Conservation (phyloP, 1,140 invertebrate genomes). For the Drosophila saltans region DNA sequence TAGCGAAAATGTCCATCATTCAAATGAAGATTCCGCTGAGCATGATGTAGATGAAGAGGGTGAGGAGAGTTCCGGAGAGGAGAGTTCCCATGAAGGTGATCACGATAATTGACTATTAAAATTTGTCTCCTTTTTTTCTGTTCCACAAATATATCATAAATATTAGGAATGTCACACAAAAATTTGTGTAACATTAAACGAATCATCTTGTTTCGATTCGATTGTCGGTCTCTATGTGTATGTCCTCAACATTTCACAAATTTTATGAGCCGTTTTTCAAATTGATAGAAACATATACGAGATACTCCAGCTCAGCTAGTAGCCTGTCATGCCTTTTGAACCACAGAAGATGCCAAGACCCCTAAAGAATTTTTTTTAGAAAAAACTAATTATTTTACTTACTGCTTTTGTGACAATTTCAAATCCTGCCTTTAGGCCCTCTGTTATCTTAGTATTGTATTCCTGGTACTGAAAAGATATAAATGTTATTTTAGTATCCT, state of each 20-base stretch:
- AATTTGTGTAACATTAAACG: constrained; percentile 76
- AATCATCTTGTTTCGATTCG: constrained; percentile 38
- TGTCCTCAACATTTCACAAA: constrained; percentile 71
- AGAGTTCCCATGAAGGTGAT: constrained; percentile 82
- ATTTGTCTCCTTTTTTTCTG: too few relatives aligned
- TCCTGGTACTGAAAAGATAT: too few relatives aligned
- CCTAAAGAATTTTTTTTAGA: too few relatives aligned
- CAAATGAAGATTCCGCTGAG: constrained; percentile 60
- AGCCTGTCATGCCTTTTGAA: constrained; percentile 55
- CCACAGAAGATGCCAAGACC: constrained; percentile 7
- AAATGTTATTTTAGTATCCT: too few relatives aligned
- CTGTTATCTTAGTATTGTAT: too few relatives aligned
- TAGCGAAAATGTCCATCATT: constrained; percentile 72
- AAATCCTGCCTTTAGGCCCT: too few relatives aligned
- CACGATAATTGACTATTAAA: constrained; percentile 19
- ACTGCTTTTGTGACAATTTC: too few relatives aligned
- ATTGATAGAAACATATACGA: constrained; percentile 75
- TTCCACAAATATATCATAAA: too few relatives aligned
- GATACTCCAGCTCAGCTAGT: constrained; percentile 19
- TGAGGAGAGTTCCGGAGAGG: constrained; percentile 69
- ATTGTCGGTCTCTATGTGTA: constrained; percentile 41
- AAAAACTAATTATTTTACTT: too few relatives aligned
- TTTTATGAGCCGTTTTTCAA: constrained; percentile 74
- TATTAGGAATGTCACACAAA: constrained; percentile 38
- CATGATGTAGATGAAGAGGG: constrained; percentile 84